These are phyloP conservation scores for Erebia aethiops DNA, from an alignment of 2,888 invertebrate genomes.

Conservation along the genomic window DNA sequence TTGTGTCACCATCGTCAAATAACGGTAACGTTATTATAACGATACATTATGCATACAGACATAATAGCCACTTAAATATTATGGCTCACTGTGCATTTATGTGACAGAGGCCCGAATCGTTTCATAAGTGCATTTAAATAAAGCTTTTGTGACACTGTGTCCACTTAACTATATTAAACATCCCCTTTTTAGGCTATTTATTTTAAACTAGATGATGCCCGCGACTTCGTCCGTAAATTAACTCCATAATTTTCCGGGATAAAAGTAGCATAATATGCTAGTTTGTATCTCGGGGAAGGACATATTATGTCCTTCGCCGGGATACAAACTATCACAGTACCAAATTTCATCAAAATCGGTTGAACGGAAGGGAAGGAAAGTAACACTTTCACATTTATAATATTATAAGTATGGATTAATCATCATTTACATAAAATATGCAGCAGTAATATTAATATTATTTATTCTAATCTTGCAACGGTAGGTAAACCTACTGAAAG, in stretches of 20 bases:
- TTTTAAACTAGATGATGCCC: not conserved
- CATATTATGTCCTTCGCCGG: too few species aligned
- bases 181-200: not conserved
- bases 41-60: slow-evolving; percentile 16
- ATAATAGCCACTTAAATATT: slow-evolving; percentile 19
- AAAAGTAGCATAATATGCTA: too few species aligned
- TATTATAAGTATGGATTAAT: not conserved
- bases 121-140: slow-evolving; percentile 15
- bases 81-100: slow-evolving; percentile 20
- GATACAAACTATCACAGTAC: not conserved
- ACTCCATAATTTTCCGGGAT: too few species aligned
- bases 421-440: not conserved
- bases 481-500: too few species aligned
- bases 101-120: slow-evolving; percentile 10
- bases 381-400: not conserved
- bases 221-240: too few species aligned
- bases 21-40: slow-evolving; percentile 14
- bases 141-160: slow-evolving; percentile 1
- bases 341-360: not conserved
- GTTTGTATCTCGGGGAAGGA: too few species aligned
- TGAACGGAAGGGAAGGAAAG: too few species aligned
- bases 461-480: not conserved
- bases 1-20: slow-evolving; percentile 3
- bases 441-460: not conserved
- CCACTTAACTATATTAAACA: not conserved